Evolutionary conservation across 1,140 invertebrate species (phyloP).

Genomic region (Calephelis virginiensis): DNA sequence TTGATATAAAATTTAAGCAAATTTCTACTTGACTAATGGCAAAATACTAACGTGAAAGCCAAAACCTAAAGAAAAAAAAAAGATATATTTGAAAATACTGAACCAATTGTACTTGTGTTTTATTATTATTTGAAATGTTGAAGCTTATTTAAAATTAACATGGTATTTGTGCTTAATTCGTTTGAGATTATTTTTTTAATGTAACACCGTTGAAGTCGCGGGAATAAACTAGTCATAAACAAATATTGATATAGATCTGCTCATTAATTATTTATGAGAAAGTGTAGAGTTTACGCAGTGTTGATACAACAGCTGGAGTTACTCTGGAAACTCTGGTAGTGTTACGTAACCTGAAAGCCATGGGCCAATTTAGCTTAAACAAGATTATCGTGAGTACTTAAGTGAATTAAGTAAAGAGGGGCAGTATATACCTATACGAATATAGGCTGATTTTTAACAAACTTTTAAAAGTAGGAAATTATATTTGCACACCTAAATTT

Average conservation of each 20-base stretch:
- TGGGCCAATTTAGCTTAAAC: conserved; percentile 8
- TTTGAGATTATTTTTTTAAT: too few species aligned
- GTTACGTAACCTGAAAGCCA: conserved; percentile 12
- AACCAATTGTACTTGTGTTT: too few species aligned
- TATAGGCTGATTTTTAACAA: neutral
- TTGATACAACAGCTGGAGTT: neutral
- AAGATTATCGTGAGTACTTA: neutral
- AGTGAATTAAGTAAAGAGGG: neutral
- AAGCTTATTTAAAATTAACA: too few species aligned
- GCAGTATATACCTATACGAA: neutral
- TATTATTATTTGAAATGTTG: too few species aligned
- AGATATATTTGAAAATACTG: too few species aligned
- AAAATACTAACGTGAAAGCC: too few species aligned
- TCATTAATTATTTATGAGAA: conserved; percentile 3
- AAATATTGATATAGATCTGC: neutral
- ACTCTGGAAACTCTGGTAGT: neutral
- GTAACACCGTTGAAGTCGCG: neutral
- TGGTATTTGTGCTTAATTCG: too few species aligned
- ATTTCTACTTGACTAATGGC: too few species aligned
- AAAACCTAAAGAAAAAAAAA: too few species aligned
- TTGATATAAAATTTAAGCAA: too few species aligned
- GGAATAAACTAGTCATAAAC: neutral
- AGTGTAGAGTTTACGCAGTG: neutral
- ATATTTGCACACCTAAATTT: too few species aligned
- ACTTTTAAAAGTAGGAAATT: too few species aligned